Base-by-base conservation (phyloP, 2,888 invertebrate genomes). In the Piscicola geometra region DNA sequence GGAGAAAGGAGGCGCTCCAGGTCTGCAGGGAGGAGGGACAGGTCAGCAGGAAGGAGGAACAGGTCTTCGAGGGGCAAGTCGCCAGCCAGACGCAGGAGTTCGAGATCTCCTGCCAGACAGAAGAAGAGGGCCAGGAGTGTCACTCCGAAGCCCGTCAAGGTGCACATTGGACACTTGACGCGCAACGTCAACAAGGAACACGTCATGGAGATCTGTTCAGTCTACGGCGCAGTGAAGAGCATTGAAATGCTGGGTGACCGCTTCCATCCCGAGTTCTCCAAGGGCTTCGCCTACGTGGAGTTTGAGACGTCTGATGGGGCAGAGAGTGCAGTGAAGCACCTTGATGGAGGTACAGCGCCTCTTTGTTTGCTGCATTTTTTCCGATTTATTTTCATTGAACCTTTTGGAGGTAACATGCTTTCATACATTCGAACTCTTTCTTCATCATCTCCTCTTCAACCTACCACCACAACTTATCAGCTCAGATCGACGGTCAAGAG, bases 281-380 rank as follows among this genome's bases (percentile, higher is more conserved):
- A 93, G 36, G 95, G 96, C 0, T 93, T 93, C 86, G 95, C 94
- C 18, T 98, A 97, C 85, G 92, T 99, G 1, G 98, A 99, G 83
- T 99, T 92, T 86, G 91, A 90, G 80, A 93, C 90, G 75, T 89
- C 94, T 0, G 97, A 97, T 81, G 96, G 97, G 86, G 97, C 98
- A 30, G 96, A 97, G 85, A 94, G 95, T 85, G 98, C 98, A 0
- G 93, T 98, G 90, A 97, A 97, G 86, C 94, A 97, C 84, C 98
- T 99, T 98, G 97, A 99, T 87, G 98, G 97, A 84, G 99, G 92
- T 90, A 36, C 15, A n/a, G 25, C 1, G n/a, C n/a, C n/a, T 28
- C 15, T 18, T 68, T 32, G 12, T 9, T 1, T 2, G 1, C 25
- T 18, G 33, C 25, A 25, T 68, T n/a, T 3, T 32, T 33, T 12